Percentiles rank a stretch among this genome's conserved stretches.
Evolutionary conservation across 2,797 vertebrate species (phyloP).

Genomic region (Gadopsis bispinosus): DNA sequence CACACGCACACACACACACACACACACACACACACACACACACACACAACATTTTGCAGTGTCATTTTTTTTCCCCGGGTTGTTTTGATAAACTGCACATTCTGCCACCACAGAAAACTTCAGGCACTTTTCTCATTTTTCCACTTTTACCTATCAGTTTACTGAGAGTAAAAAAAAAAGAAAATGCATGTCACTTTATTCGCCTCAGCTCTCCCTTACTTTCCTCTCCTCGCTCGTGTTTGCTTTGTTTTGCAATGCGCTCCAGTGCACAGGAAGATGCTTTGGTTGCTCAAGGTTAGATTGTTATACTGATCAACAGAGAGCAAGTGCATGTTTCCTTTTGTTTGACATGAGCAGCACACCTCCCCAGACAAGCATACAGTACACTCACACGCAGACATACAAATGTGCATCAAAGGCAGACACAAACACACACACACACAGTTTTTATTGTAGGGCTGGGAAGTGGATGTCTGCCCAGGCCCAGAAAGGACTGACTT

Average conservation of each 20-base stretch:
- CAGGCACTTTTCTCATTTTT: conserved; percentile 16
- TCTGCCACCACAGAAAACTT: conserved; percentile 23
- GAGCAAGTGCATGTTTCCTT: conserved; percentile 51
- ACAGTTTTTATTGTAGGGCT: background rate
- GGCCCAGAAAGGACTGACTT: background rate
- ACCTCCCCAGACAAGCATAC: conserved; percentile 43
- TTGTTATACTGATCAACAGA: conserved; percentile 62
- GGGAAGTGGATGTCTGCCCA: background rate
- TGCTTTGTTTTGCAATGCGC: conserved; percentile 44
- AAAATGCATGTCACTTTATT: conserved; percentile 17
- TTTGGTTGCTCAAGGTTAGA: conserved; percentile 50
- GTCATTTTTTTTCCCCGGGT: background rate
- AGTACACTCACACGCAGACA: conserved; percentile 11
- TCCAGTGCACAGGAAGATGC: conserved; percentile 47
- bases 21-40: too few relatives aligned
- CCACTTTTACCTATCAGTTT: conserved; percentile 24
- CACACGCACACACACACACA: too few relatives aligned
- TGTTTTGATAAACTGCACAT: conserved; percentile 33
- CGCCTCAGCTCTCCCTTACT: conserved; percentile 4
- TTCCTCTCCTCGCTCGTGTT: conserved; percentile 27
- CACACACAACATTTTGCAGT: background rate
- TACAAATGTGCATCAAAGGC: conserved; percentile 19
- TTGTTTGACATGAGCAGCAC: conserved; percentile 59
- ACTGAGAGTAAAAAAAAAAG: background rate
- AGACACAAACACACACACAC: background rate